phyloP scores from a whole-genome alignment of 2,888 invertebrate genomes.

The Thereva nobilitata region DNA sequence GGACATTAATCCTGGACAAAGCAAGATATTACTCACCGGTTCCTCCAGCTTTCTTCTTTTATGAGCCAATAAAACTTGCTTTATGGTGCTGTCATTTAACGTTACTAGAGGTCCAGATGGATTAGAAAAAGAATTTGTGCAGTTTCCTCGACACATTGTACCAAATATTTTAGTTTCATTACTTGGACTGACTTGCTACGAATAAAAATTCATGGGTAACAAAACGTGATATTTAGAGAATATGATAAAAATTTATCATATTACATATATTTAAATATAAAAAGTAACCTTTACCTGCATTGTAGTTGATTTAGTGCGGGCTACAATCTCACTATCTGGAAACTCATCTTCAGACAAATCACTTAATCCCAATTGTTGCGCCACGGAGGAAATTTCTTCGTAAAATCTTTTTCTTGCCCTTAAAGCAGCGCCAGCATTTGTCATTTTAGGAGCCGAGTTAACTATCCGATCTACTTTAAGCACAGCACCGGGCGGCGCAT shows the following conservation, averaged over 20 bases:
- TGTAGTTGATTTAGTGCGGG: neutral
- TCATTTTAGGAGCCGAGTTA: conserved; percentile 56
- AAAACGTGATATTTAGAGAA: neutral
- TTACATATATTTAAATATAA: neutral
- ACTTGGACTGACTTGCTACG: conserved; percentile 47
- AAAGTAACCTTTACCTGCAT: conserved; percentile 28
- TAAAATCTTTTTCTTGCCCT: conserved; percentile 61
- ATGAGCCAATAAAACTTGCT: conserved; percentile 71
- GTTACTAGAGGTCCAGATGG: conserved; percentile 29
- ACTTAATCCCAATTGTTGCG: conserved; percentile 70
- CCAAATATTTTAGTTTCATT: conserved; percentile 58
- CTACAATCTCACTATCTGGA: conserved; percentile 41
- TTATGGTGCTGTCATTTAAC: conserved; percentile 54
- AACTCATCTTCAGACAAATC: conserved; percentile 72
- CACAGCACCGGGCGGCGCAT: conserved; percentile 66
- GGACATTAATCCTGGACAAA: conserved; percentile 1
- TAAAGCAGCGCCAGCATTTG: conserved; percentile 60
- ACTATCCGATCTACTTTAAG: conserved; percentile 48
- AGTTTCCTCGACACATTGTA: conserved; percentile 51
- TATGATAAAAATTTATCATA: neutral
- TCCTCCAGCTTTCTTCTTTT: conserved; percentile 71
- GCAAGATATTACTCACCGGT: conserved; percentile 61
- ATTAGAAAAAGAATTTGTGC: conserved; percentile 11
- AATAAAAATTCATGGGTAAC: neutral
- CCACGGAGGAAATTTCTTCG: conserved; percentile 70